Percentiles rank a stretch among this genome's conserved stretches.
These are phyloP conservation scores for Bombus affinis DNA, from an alignment of 1,140 invertebrate species.

Conservation along the genomic window DNA sequence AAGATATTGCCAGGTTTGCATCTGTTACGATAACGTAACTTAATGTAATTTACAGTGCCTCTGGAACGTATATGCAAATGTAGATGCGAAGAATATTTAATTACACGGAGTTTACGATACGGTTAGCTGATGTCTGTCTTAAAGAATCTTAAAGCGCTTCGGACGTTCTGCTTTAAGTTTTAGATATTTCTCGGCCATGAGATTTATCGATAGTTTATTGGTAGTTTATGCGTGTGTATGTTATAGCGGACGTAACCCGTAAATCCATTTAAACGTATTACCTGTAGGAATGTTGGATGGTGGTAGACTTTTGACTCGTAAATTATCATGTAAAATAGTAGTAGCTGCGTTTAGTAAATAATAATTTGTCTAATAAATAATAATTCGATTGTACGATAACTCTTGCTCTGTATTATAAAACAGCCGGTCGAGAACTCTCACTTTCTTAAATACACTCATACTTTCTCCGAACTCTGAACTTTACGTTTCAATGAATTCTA, in stretches of 20 bases:
- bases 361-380: neutral
- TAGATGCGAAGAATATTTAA: neutral
- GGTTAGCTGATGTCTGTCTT: neutral
- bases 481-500: neutral
- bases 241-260: neutral
- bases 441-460: no score
- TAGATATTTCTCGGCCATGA: no score
- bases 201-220: neutral
- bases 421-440: neutral
- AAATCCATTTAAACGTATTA: neutral
- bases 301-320: no score
- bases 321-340: no score
- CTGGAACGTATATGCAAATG: conserved; percentile 10
- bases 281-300: neutral
- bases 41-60: neutral
- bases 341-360: no score
- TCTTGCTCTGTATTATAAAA: neutral
- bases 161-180: neutral
- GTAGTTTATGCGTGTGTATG: neutral
- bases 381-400: neutral
- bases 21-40: neutral
- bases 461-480: neutral
- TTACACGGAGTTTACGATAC: neutral
- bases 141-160: neutral
- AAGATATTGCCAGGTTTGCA: neutral